Evolutionary conservation across 2,113 vertebrate genomes (phyloP), one percentile per base, ranked within the genome.

Genomic region (Hassar affinis): DNA sequence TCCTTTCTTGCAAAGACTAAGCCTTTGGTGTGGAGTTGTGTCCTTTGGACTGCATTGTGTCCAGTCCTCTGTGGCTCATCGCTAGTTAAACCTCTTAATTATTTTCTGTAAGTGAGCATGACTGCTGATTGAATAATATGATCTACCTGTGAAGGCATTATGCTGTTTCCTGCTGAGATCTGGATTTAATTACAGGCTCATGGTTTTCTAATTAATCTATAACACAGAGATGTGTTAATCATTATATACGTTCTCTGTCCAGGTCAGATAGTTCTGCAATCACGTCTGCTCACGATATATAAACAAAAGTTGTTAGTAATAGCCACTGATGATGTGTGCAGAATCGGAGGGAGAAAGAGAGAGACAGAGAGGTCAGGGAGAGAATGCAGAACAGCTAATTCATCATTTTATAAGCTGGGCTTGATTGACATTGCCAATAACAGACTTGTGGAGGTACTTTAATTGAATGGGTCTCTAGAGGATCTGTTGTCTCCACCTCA

Each of bases 381-480:
- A 76, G 68, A 66, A 80, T 52, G 20, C 27, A 45, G 59, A 77
- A 33, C 81, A 45, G 85, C 75, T 52, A 33, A 78, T 42, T 85
- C 84, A 64, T 80, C 84, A 42, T 56, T 84, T 83, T 45, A n/a
- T 17, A 62, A 78, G 8, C 51, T 68, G 52, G 47, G 82, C 79
- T 27, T 84, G 79, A 84, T 62, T 82, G 85, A 86, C 82, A 12
- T 81, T 80, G 18, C 25, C 54, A 78, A 62, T 79, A 84, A 72
- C 72, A 54, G 66, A 66, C 38, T 54, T 57, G 52, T 82, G 61
- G 42, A 75, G 52, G 9, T 33, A 57, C 80, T 85, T 85, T 77
- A 83, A 78, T 83, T 80, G 78, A 85, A 80, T 35, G 80, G 75
- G 12, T 54, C 84, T 81, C 84, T 52, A 22, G 78, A 85, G 84